Base-by-base conservation (phyloP, 1,140 invertebrate species). In the honey bee (Apis mellifera) region DNA sequence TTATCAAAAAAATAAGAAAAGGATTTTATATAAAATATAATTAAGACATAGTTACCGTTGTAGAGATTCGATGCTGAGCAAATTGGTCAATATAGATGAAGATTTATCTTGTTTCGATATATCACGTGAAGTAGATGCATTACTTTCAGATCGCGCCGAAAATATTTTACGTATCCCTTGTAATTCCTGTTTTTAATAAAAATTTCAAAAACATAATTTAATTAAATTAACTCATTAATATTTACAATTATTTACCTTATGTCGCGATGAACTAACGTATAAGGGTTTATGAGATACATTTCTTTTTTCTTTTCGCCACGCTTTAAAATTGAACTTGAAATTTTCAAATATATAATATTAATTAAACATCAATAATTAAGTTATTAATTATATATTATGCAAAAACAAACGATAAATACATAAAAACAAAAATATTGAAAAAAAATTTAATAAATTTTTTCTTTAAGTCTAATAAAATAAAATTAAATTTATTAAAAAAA, bases 131-230 rank as follows among this genome's bases (percentile, higher is more conserved):
- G 3, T 8, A n/a, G 4, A 8, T 19, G 70, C 17, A 3, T 80
- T n/a, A 13, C 12, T 15, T 50, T 81, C 26, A 4, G 75, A 17
- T 5, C 26, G 66, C 2, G 55, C 42, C 13, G 57, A 60, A 21
- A 48, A 75, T 32, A 75, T 48, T 23, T 62, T 75, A 19, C 48
- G 42, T 9, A 75, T 75, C n/a, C n/a, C 54, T 32, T 71, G 54
- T 26, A 59, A 75, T 17, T 75, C 62, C 62, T 81, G 42, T 11
- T 59, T 71, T 21, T 8, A 71, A 54, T 19, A 48, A 23, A 68
- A 54, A 26, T 42, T 21, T 26, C 62, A 23, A 66, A 32, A 81
- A 11, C 26, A 13, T 60, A 13, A 59, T 78, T 21, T 59, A 2
- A 9, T 50, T 26, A 12, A 19, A 26, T 64, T 59, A 9, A 11